phyloP scores from a whole-genome alignment of 2,113 vertebrate species.

The Oreotrochilus melanogaster region DNA sequence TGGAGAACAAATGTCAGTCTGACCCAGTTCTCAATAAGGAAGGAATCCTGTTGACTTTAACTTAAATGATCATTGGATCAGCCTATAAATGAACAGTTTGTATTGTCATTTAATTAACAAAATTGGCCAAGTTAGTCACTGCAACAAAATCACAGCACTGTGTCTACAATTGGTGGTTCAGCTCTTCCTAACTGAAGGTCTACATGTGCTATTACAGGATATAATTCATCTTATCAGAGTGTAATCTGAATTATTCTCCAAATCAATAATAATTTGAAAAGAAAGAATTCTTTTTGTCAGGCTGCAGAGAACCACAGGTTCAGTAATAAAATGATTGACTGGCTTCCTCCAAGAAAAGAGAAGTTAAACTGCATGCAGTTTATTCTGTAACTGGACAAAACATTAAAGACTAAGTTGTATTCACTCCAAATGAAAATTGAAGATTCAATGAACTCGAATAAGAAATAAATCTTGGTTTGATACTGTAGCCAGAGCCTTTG shows the following conservation, averaged over 20 bases:
- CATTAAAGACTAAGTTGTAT: neutral
- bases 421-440: neutral
- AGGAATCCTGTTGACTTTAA: neutral
- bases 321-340: slow-evolving; percentile 10
- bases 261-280: slow-evolving; percentile 47
- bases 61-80: neutral
- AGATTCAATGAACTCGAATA: neutral
- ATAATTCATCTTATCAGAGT: slow-evolving; percentile 15
- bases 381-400: neutral
- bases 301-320: neutral
- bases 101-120: slow-evolving; percentile 41
- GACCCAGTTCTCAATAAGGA: neutral
- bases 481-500: neutral
- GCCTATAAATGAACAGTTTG: neutral
- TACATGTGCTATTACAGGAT: neutral
- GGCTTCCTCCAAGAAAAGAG: neutral
- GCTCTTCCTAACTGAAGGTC: neutral
- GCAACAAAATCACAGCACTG: neutral
- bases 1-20: neutral
- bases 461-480: neutral
- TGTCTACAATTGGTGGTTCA: neutral
- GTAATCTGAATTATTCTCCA: neutral
- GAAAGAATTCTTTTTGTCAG: neutral
- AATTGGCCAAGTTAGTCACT: slow-evolving; percentile 15
- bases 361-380: neutral